phyloP scores from a whole-genome alignment of 2,888 invertebrate genomes.

The Cheilosia variabilis region DNA sequence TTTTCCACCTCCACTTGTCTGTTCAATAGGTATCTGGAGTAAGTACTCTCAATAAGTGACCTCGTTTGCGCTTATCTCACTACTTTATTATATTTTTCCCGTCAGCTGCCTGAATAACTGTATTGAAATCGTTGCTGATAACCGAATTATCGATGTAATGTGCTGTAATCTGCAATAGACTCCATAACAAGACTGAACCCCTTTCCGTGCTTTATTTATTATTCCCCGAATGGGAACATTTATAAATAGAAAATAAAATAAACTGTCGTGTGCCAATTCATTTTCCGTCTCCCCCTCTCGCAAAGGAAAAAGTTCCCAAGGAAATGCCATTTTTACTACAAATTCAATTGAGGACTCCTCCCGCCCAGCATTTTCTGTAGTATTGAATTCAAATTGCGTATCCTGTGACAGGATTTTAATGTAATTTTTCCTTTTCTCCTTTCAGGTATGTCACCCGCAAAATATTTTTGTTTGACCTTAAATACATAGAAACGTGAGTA shows the following conservation, averaged over 20 bases:
- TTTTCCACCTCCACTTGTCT: too few species aligned
- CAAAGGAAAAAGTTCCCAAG: too few species aligned
- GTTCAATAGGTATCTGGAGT: too few species aligned
- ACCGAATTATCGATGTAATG: conserved; percentile 23
- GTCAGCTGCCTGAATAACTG: not conserved
- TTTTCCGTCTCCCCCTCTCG: not conserved
- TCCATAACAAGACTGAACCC: conserved; percentile 22
- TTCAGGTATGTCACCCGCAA: conserved; percentile 50
- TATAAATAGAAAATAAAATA: not conserved
- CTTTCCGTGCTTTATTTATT: conserved; percentile 25
- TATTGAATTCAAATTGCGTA: not conserved
- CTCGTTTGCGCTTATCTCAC: conserved; percentile 44
- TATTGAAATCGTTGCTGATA: conserved; percentile 40
- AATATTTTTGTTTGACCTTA: conserved; percentile 5
- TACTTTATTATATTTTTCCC: conserved; percentile 13
- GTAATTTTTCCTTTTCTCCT: conserved; percentile 4
- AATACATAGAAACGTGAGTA: conserved; percentile 55
- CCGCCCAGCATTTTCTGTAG: not conserved
- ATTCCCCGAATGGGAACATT: conserved; percentile 2
- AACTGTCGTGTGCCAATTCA: not conserved
- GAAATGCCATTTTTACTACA: too few species aligned
- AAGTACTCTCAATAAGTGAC: conserved; percentile 30
- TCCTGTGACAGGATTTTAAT: not conserved
- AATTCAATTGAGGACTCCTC: not conserved
- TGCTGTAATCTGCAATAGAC: conserved; percentile 32